Evolutionary conservation across 2,113 vertebrate genomes (phyloP).

Genomic region (Heterotis niloticus): DNA sequence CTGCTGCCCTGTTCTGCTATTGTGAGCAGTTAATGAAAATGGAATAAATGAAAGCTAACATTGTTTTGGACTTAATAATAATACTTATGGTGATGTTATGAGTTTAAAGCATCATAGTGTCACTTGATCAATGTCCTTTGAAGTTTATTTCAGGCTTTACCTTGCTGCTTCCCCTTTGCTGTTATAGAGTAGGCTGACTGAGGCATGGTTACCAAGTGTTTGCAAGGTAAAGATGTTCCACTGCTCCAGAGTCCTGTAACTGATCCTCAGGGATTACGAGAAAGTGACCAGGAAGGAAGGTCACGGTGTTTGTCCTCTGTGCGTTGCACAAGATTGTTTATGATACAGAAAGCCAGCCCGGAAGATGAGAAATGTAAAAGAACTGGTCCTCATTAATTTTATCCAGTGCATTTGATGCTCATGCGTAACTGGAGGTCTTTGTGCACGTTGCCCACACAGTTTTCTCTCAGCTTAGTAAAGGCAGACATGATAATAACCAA

Average conservation of each 20-base stretch:
- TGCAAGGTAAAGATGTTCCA: not conserved
- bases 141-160: not conserved
- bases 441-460: slow-evolving; percentile 24
- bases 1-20: not conserved
- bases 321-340: slow-evolving; percentile 9
- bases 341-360: not conserved
- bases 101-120: not conserved
- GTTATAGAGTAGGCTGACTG: not conserved
- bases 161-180: not conserved
- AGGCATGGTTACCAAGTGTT: not conserved
- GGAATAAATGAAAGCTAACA: no score
- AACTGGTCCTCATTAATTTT: not conserved
- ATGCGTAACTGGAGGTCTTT: slow-evolving; percentile 16
- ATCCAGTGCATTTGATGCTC: not conserved
- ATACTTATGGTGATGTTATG: not conserved
- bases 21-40: not conserved
- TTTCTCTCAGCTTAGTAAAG: not conserved
- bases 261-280: slow-evolving; percentile 17
- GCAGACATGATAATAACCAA: slow-evolving; percentile 22
- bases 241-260: not conserved
- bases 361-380: not conserved
- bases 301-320: slow-evolving; percentile 3
- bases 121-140: not conserved
- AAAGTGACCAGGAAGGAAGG: not conserved
- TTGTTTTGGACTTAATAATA: not conserved